These are phyloP conservation scores for Apostichopus californicus DNA, from an alignment of 35 echinoderm and acorn worm species.

Conservation along the genomic window DNA sequence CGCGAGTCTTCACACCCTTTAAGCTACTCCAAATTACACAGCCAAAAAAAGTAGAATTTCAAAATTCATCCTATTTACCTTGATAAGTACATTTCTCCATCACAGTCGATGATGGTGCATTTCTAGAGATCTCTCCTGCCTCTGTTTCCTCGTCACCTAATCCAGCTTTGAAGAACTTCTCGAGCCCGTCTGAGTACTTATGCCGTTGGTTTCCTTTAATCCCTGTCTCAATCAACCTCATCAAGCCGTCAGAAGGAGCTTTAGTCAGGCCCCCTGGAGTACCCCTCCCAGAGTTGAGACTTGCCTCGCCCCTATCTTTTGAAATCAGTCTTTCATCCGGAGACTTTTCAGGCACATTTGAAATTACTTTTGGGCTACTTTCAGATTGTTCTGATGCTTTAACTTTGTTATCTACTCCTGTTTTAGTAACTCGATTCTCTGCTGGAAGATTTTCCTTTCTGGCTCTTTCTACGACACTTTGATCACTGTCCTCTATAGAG, in stretches of 20 bases:
- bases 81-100: slow-evolving; percentile 37
- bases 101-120: background rate
- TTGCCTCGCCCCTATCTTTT: background rate
- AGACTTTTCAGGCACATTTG: background rate
- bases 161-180: slow-evolving; percentile 85
- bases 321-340: no score
- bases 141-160: slow-evolving; percentile 37
- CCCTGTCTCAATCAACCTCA: slow-evolving; percentile 38
- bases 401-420: background rate
- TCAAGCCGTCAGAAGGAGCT: slow-evolving; percentile 51
- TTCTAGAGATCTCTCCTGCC: background rate
- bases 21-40: background rate
- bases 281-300: background rate
- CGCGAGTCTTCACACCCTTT: background rate
- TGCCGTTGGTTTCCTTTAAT: slow-evolving; percentile 44
- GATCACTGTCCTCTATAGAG: background rate
- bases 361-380: background rate
- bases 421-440: background rate
- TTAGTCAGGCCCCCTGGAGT: slow-evolving; percentile 61
- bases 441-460: background rate
- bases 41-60: no score
- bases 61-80: background rate
- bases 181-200: slow-evolving; percentile 81
- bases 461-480: background rate
- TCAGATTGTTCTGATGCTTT: background rate